Conservation (phyloP, 1,140 invertebrate genomes). For the Bombus turneri region DNA sequence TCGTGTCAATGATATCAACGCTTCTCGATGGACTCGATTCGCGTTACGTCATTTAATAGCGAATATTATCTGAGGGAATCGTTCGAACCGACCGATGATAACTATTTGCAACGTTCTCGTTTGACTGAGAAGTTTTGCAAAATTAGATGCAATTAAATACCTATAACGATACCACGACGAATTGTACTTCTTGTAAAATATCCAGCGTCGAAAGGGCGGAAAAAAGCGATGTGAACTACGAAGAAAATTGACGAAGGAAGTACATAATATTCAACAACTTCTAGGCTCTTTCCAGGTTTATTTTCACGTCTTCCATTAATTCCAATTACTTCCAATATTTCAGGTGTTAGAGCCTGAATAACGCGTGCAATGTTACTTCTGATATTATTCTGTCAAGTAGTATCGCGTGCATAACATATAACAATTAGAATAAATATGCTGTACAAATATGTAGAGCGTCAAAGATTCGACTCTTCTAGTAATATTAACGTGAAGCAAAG, state of each 20-base stretch:
- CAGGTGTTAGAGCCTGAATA: neutral
- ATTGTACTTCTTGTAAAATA: neutral
- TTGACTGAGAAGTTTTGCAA: neutral
- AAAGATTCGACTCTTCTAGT: neutral
- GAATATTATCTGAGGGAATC: neutral
- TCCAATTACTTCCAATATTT: too few relatives aligned
- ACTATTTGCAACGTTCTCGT: neutral
- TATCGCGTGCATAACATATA: neutral
- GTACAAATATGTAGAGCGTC: neutral
- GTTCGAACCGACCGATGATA: neutral
- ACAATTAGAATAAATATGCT: neutral
- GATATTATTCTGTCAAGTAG: neutral
- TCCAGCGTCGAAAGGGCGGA: too few relatives aligned
- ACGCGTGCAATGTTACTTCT: neutral
- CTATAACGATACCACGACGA: too few relatives aligned
- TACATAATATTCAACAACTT: neutral
- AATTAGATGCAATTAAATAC: slow-evolving; percentile 1
- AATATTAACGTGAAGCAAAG: neutral
- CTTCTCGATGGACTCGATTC: neutral
- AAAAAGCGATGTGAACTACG: neutral
- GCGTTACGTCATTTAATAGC: neutral
- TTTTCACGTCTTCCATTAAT: slow-evolving; percentile 6
- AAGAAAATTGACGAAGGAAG: neutral
- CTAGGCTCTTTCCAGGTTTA: neutral
- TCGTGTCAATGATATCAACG: neutral